Conservation (phyloP, 2,888 invertebrate species). For the Lycia hirtaria region DNA sequence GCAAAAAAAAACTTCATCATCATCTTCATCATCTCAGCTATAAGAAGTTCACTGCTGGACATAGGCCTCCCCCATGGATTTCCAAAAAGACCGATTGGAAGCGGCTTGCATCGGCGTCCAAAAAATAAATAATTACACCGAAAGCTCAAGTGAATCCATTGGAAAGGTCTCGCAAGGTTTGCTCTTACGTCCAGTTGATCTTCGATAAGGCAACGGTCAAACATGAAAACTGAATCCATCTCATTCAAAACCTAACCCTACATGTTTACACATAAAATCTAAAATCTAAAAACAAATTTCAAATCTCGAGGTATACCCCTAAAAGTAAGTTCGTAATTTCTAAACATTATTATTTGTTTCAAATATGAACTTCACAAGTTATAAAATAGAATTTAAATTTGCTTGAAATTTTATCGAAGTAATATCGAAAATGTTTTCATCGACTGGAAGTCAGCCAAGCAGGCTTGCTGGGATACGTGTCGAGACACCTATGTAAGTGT, state of each 20-base stretch:
- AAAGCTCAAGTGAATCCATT: conserved; percentile 32
- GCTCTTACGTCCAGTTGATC: conserved; percentile 31
- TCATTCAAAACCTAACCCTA: background rate
- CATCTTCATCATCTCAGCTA: no score
- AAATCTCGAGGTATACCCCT: background rate
- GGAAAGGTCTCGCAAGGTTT: conserved; percentile 28
- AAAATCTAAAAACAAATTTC: background rate
- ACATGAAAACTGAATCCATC: background rate
- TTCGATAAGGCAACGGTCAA: conserved; percentile 23
- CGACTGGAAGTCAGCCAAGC: conserved; percentile 35
- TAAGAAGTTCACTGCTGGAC: no score
- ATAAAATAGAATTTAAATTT: conserved; percentile 11
- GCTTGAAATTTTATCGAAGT: background rate
- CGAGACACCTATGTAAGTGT: conserved; percentile 35
- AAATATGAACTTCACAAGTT: background rate
- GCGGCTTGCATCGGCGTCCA: no score
- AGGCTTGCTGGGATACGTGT: conserved; percentile 21
- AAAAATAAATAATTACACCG: conserved; percentile 16
- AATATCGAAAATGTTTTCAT: conserved; percentile 17
- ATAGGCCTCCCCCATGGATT: no score
- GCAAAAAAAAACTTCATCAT: no score
- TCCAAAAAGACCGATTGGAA: no score
- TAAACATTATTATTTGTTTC: background rate
- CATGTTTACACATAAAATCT: background rate
- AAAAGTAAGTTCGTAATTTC: conserved; percentile 11